Percentiles rank a stretch among this genome's conserved stretches.
These are phyloP conservation scores for Pseudonaja textilis DNA, from an alignment of 2,113 vertebrate genomes.

Conservation along the genomic window DNA sequence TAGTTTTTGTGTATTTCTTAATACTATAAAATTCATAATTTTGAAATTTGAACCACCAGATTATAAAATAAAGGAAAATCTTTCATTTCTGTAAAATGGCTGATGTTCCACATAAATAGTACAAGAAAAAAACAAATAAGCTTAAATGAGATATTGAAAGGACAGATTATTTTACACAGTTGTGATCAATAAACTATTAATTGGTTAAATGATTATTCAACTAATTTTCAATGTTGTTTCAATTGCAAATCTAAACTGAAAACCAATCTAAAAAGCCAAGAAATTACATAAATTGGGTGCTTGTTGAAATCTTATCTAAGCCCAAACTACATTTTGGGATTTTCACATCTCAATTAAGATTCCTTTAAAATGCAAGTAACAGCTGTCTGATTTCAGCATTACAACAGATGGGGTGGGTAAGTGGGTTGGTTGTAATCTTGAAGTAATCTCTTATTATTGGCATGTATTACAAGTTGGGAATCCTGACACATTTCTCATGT, in stretches of 20 bases:
- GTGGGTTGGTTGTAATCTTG: neutral
- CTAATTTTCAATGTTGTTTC: neutral
- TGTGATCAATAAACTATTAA: neutral
- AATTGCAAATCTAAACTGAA: neutral
- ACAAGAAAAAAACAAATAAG: neutral
- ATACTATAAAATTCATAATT: neutral
- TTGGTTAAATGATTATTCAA: neutral
- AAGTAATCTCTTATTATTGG: neutral
- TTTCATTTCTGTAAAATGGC: neutral
- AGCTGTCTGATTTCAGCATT: neutral
- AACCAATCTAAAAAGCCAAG: neutral
- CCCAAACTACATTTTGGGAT: neutral
- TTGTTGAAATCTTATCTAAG: neutral
- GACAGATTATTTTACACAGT: neutral
- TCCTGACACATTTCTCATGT: neutral
- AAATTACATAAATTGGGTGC: neutral
- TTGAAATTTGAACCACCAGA: neutral
- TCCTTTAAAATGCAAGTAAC: neutral
- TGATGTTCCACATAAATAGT: neutral
- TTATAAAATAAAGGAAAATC: neutral
- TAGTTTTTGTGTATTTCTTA: slow-evolving; percentile 16
- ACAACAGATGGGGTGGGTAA: neutral
- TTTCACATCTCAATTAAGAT: neutral
- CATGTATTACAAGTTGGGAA: neutral
- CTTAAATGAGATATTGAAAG: neutral